phyloP scores from a whole-genome alignment of 2,888 invertebrate species.

The Nemoura dubitans region DNA sequence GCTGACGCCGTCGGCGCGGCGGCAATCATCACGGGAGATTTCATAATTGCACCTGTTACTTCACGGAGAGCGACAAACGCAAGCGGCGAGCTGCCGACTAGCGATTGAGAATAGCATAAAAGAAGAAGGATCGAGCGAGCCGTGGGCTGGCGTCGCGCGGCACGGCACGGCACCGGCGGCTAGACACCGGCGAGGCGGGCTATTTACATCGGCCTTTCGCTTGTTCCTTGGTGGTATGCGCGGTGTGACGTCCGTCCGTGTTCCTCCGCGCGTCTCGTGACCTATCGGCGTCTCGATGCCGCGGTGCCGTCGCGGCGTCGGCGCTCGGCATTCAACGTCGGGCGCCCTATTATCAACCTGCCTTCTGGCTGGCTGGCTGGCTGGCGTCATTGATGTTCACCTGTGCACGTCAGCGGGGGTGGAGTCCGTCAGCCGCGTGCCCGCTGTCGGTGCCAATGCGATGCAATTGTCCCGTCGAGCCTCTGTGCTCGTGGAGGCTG shows the following conservation, averaged over 20 bases:
- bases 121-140: too few relatives aligned
- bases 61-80: neutral
- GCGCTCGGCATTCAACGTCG: too few relatives aligned
- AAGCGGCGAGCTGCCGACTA: neutral
- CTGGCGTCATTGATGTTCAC: neutral
- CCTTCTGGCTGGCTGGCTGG: neutral
- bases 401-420: neutral
- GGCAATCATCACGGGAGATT: neutral
- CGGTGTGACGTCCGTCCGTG: too few relatives aligned
- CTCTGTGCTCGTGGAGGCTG: too few relatives aligned
- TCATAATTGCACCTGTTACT: constrained; percentile 35
- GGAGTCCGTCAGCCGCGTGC: neutral
- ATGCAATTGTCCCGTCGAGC: too few relatives aligned
- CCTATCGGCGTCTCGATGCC: neutral
- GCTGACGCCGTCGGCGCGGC: neutral
- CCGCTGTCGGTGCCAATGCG: neutral
- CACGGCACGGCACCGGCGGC: too few relatives aligned
- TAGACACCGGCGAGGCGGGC: too few relatives aligned
- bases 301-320: too few relatives aligned
- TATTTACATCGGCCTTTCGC: too few relatives aligned
- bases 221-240: too few relatives aligned
- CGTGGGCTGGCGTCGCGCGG: too few relatives aligned
- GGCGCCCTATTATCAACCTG: neutral
- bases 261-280: neutral
- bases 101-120: neutral